Base-by-base conservation (phyloP, 1,140 invertebrate genomes). In the Bombus affinis region DNA sequence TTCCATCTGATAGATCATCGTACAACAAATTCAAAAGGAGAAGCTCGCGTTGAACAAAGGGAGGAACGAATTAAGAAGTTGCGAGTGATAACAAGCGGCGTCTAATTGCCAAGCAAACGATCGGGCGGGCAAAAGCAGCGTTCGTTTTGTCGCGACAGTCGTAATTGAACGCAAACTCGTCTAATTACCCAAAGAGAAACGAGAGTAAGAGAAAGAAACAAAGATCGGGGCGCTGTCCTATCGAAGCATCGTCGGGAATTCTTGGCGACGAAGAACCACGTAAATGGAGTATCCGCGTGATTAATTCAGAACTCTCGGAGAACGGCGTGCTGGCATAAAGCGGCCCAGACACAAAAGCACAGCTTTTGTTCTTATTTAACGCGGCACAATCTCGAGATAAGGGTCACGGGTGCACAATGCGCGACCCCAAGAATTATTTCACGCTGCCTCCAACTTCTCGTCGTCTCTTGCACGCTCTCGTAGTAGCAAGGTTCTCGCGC, bases 331-430 rank as follows among this genome's bases (percentile, higher is more conserved):
- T 15, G 83, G 68, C 39, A 85, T 79, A 81, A 85, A 85, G 57
- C 78, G 57, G 8, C 2, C 12, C n/a, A 47, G 44, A 42, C 44
- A 74, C 77, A 66, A 80, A 73, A 68, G 78, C 71, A 22, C 25
- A 12, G 70, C 78, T 68, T 85, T 81, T 85, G 84, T 81, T 81
- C 84, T 81, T 81, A 74, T 81, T 81, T 81, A 85, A 81, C 84
- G 79, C 79, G 70, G 59, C 66, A 47, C 76, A 65, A 65, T 80
- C 53, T 68, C 53, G 68, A 73, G 83, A 80, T 85, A 85, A 85
- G 77, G 83, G 83, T 80, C 83, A 85, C 77, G 32, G 57, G 57
- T 35, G 83, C 47, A 85, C 77, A 80, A 79, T 72, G 39, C 57
- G 42, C 73, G 47, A 15, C 22, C 65, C 3, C 44, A 6, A 35